These are phyloP conservation scores for Chromoteleia sp. DNA, from an alignment of 2,888 invertebrate species.

Conservation along the genomic window DNA sequence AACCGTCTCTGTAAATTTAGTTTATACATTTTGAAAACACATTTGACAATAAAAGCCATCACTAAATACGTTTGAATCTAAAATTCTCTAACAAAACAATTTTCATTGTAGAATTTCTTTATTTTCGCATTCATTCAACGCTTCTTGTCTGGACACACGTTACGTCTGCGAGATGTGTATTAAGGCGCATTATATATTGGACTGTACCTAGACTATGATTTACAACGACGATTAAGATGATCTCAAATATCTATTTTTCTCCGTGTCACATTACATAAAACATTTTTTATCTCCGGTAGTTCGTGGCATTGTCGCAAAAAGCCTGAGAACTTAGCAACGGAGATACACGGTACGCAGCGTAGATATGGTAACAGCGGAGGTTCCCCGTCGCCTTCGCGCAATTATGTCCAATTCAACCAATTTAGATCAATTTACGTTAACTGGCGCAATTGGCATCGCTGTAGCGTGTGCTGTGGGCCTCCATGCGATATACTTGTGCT, in stretches of 20 bases:
- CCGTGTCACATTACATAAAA: conserved; percentile 54
- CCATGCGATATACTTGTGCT: conserved; percentile 56
- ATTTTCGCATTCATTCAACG: too few relatives aligned
- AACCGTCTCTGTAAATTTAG: too few relatives aligned
- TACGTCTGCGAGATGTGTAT: not conserved
- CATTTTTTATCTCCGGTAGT: conserved; percentile 56
- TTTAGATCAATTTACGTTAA: conserved; percentile 84
- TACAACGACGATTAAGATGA: conserved; percentile 14
- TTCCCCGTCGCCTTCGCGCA: conserved; percentile 83
- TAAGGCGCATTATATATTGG: not conserved
- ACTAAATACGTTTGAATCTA: too few relatives aligned
- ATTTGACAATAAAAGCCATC: too few relatives aligned
- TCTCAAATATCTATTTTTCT: conserved; percentile 46
- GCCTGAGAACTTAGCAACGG: conserved; percentile 75
- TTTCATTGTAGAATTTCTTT: too few relatives aligned
- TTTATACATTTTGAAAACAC: too few relatives aligned
- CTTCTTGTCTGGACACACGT: too few relatives aligned
- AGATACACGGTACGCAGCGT: conserved; percentile 71
- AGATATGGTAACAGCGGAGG: conserved; percentile 77
- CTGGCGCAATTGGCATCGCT: conserved; percentile 82
- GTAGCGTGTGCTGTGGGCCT: conserved; percentile 64
- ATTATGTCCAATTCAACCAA: conserved; percentile 84
- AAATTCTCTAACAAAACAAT: too few relatives aligned
- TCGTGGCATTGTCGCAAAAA: conserved; percentile 65
- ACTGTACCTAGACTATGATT: conserved; percentile 30